phyloP scores from a whole-genome alignment of 2,888 invertebrate species.

The Apodemia mormo region DNA sequence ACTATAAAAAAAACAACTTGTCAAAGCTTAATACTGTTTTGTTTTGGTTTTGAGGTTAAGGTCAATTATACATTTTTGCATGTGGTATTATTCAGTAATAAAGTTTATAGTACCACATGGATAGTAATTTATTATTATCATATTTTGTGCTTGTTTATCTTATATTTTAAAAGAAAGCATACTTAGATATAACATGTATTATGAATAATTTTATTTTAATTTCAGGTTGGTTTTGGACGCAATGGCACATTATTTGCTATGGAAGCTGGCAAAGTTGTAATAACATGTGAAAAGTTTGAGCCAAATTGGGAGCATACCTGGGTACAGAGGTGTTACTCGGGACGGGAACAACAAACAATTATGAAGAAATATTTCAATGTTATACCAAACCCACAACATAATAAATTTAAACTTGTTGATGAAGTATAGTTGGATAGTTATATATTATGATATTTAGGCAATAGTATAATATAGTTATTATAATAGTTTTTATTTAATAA shows the following conservation, averaged over 20 bases:
- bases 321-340: slow-evolving; percentile 85
- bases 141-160: no score
- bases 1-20: no score
- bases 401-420: slow-evolving; percentile 89
- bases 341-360: slow-evolving; percentile 84
- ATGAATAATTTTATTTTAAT: slow-evolving; percentile 34
- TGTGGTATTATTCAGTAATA: no score
- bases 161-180: no score
- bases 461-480: no score
- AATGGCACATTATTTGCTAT: slow-evolving; percentile 91
- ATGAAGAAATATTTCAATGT: slow-evolving; percentile 94
- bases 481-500: no score
- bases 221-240: slow-evolving; percentile 90
- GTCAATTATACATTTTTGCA: no score
- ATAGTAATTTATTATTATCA: no score
- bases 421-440: slow-evolving; percentile 71
- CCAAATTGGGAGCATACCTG: slow-evolving; percentile 90
- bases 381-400: slow-evolving; percentile 89
- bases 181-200: not conserved
- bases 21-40: no score
- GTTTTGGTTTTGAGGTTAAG: no score
- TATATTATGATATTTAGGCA: not conserved
- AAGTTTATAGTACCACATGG: no score
- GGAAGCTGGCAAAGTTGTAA: slow-evolving; percentile 88
- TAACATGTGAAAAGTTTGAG: slow-evolving; percentile 91